Base-by-base conservation (phyloP, 2,797 vertebrate genomes). In the Coendou prehensilis region DNA sequence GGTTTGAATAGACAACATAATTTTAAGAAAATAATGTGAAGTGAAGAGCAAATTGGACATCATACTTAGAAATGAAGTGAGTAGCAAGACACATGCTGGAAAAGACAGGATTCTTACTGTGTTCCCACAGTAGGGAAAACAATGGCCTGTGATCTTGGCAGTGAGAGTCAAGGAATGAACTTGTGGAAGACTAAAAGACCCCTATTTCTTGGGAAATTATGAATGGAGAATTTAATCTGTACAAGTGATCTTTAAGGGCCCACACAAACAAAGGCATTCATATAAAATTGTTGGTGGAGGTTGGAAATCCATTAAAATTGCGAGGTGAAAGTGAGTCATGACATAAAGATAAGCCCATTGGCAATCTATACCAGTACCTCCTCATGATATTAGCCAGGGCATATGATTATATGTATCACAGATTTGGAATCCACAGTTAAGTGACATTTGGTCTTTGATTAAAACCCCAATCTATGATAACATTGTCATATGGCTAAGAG, bases 21-120 rank as follows among this genome's bases (percentile, higher is more conserved):
- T 50, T 94, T 89, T 22, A 89, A 50, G 59, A 94, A 96, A 89
- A 33, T 6, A n/a, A 78, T 81, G 4, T 50, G 37, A 59, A 33
- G 15, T 33, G 9, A 89, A 59, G 2, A 73, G 52, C 54, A 78
- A 91, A 59, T 18, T 54, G 76, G 26, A 54, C 30, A 89, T 67
- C 2, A 61, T 54, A n/a, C 17, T 41, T 33, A 73, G 57, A 87
- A 71, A 54, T 20, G 57, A 93, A 54, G 26, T 11, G 63, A 63
- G 33, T 18, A 79, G 28, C 1, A 83, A 30, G 52, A 41, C 9
- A 1, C 10, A 33, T 52, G 56, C 50, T 59, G 10, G 82, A 82
- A 83, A 52, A 93, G 10, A 41, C 63, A 41, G 15, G 5, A 37
- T 81, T 15, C 28, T n/a, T 59, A 30, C 33, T 64, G 30, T 37